Evolutionary conservation across 1,140 invertebrate species (phyloP), one percentile per base, ranked within the genome.

Genomic region (Kradibia gibbosae): DNA sequence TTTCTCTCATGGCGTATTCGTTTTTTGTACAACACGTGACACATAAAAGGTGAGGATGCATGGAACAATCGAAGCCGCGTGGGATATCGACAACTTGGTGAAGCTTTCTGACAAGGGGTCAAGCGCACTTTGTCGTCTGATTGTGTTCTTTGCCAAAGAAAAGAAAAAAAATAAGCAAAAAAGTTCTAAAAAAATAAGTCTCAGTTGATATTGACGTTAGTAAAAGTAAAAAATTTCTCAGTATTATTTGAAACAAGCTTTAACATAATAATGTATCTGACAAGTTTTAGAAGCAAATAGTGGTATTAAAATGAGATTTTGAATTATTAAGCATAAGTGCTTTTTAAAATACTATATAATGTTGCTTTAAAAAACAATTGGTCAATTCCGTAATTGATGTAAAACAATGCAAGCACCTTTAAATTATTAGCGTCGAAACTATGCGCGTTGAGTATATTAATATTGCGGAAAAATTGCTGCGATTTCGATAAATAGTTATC

Each of bases 401-500:
- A 67, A 39, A 4, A 45, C 13, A 70, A 42, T 28, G 36, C 70
- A 31, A 22, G 10, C 4, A 39, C 28, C 39, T 28, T 55, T 17
- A 42, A 34, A 20, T 25, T 15, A 25, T 50, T 77, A 13, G 65
- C 39, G 28, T 10, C 22, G 1, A 42, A 78, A 22, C 39, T 78
- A 39, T 36, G 25, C 77, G 28, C 50, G 67, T 22, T 57, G 53
- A 73, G 20, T 31, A 42, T 11, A 55, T 55, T 53, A 62, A n/a
- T 20, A 25, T 20, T 0, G 48, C 8, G 42, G 34, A 81, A 50
- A 75, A 81, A 67, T 25, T n/a, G 80, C 80, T 2, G 36, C 50
- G 57, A 82, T 78, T 81, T 77, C 34, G 80, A 81, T 81, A 81
- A 81, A 77, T 36, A 15, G 28, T 81, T 77, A 81, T 81, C 80